Base-by-base conservation (phyloP, 2,888 invertebrate genomes). In the Zaprionus obscuricornis region DNA sequence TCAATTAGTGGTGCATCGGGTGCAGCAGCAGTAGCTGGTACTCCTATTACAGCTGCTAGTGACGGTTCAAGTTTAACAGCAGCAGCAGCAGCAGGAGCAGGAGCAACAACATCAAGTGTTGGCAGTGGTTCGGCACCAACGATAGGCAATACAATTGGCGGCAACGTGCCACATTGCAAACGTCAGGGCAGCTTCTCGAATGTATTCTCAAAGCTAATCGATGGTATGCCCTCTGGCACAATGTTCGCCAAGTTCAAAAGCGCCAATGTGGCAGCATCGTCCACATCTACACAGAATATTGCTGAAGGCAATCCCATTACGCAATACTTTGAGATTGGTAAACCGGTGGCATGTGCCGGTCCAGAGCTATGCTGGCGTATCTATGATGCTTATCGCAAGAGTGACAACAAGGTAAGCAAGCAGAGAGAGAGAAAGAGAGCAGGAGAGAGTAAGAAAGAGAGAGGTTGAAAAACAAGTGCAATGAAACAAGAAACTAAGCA, bases 351-450 rank as follows among this genome's bases (percentile, higher is more conserved):
- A 1, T 89, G 89, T 71, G 95, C 95, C 43, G 98, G 98, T 0
- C 97, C 97, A 0, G 97, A 97, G 83, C 92, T 96, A 71, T 94
- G 96, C 37, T 98, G 98, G 98, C 94, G 94, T 86, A 95, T 98
- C 66, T 96, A 96, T 89, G 97, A 98, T 76, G 98, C 96, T 1
- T 94, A 94, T 86, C 92, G 96, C 77, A 97, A 96, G 90, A 94
- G 93, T 68, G 98, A 98, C 86, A 95, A 95, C 76, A 96, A 95
- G 95, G 98, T 98, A 90, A 92, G 93, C 84, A n/a, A n/a, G n/a
- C n/a, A n/a, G n/a, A n/a, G n/a, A n/a, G n/a, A n/a, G n/a, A n/a
- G n/a, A n/a, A n/a, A n/a, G 14, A 13, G 6, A 1, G 14, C 4
- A 6, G 8, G 10, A 7, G 4, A 20, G n/a, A n/a, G n/a, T n/a